phyloP scores from a whole-genome alignment of 2,797 vertebrate species.

The Sebastes kiyomatsui region DNA sequence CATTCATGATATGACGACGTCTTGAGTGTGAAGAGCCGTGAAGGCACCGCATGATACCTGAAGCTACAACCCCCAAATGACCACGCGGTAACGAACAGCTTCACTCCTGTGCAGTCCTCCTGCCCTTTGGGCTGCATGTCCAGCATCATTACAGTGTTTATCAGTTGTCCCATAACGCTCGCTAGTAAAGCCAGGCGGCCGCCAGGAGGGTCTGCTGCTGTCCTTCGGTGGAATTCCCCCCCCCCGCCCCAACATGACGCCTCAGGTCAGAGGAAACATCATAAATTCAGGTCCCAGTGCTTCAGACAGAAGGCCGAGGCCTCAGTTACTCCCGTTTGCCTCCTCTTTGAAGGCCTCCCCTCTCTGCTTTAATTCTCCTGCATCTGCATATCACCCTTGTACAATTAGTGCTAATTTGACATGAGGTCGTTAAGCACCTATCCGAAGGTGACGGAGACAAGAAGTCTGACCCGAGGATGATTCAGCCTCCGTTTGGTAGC shows the following conservation, averaged over 20 bases:
- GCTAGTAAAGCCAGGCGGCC: slow-evolving; percentile 85
- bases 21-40: not conserved
- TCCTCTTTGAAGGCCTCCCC: slow-evolving; percentile 85
- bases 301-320: slow-evolving; percentile 80
- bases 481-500: slow-evolving; percentile 5
- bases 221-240: slow-evolving; percentile 87
- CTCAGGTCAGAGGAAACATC: slow-evolving; percentile 85
- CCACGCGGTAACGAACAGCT: not conserved
- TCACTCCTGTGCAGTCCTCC: not conserved
- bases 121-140: slow-evolving; percentile 30
- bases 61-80: not conserved
- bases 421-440: slow-evolving; percentile 68
- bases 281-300: slow-evolving; percentile 87
- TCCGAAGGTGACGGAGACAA: slow-evolving; percentile 73
- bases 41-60: not conserved
- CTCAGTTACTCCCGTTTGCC: slow-evolving; percentile 77
- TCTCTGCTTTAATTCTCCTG: slow-evolving; percentile 84
- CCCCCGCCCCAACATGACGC: slow-evolving; percentile 72
- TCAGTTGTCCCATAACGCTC: slow-evolving; percentile 51
- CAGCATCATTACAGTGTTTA: slow-evolving; percentile 57
- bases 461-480: slow-evolving; percentile 83
- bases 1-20: not conserved
- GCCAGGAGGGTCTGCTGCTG: slow-evolving; percentile 81
- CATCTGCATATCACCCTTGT: slow-evolving; percentile 70
- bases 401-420: slow-evolving; percentile 48